These are phyloP conservation scores for Furnarius figulus DNA, from an alignment of 2,113 vertebrate genomes.

Conservation along the genomic window DNA sequence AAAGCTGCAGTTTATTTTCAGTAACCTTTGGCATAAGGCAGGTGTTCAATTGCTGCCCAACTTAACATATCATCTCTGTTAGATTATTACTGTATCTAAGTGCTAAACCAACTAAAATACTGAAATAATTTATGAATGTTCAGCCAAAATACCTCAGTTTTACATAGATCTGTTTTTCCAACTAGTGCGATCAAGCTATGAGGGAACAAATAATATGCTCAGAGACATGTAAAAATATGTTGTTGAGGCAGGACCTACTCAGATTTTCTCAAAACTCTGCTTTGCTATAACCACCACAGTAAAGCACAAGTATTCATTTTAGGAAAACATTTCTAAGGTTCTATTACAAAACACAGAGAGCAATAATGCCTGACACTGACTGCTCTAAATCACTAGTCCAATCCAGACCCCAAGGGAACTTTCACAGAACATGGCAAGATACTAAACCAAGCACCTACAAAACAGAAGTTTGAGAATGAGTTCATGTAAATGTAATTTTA, in stretches of 20 bases:
- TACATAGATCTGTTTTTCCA: neutral
- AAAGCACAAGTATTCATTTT: neutral
- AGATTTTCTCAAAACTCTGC: neutral
- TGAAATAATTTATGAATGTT: neutral
- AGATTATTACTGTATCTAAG: neutral
- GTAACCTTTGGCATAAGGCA: neutral
- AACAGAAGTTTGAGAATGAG: neutral
- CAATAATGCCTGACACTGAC: neutral
- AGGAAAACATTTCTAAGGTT: neutral
- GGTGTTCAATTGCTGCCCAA: neutral
- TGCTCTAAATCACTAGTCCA: neutral
- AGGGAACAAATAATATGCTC: neutral
- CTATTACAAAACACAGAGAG: neutral
- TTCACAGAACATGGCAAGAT: neutral
- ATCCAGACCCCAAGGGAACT: neutral
- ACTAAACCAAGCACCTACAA: neutral
- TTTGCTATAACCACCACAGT: neutral
- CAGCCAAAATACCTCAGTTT: neutral
- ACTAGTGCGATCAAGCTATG: neutral
- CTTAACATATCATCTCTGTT: neutral
- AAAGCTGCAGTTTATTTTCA: neutral
- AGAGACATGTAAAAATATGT: neutral
- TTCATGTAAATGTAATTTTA: neutral
- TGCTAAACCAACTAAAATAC: neutral
- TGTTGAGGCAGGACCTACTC: neutral